These are phyloP conservation scores for Philopedon plagiatum DNA, from an alignment of 2,888 invertebrate species.

Conservation along the genomic window DNA sequence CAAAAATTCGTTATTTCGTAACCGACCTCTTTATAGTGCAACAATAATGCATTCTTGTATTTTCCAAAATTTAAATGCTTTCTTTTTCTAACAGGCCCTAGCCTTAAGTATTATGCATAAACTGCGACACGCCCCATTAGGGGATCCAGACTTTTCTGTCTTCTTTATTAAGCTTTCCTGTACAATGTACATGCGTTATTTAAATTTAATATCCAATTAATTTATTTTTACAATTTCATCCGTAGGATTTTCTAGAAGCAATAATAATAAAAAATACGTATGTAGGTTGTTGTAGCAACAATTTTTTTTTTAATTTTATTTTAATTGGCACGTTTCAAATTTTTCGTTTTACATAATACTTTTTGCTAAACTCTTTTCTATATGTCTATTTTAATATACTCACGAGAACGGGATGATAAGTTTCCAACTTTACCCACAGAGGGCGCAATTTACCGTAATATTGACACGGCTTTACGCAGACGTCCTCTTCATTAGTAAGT, in stretches of 20 bases:
- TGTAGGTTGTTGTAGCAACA: not conserved
- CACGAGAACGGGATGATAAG: too few relatives aligned
- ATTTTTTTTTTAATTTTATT: not conserved
- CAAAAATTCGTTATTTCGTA: too few relatives aligned
- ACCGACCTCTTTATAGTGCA: too few relatives aligned
- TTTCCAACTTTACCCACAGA: too few relatives aligned
- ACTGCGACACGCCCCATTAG: constrained; percentile 2
- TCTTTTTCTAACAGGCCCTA: not conserved
- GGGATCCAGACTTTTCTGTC: not conserved
- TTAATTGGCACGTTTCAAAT: not conserved
- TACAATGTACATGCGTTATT: not conserved
- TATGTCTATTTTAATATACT: too few relatives aligned
- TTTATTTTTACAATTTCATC: not conserved
- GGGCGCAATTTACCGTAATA: too few relatives aligned
- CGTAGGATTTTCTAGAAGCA: too few relatives aligned
- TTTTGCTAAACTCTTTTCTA: too few relatives aligned
- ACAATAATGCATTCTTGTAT: not conserved
- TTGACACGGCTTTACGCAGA: too few relatives aligned
- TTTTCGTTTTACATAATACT: too few relatives aligned
- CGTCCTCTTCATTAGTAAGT: too few relatives aligned
- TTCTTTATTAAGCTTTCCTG: not conserved
- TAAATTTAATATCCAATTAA: not conserved
- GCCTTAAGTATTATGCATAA: not conserved
- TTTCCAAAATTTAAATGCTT: not conserved
- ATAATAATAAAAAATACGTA: not conserved